phyloP scores from a whole-genome alignment of 2,797 vertebrate genomes.

The Liasis olivaceus region DNA sequence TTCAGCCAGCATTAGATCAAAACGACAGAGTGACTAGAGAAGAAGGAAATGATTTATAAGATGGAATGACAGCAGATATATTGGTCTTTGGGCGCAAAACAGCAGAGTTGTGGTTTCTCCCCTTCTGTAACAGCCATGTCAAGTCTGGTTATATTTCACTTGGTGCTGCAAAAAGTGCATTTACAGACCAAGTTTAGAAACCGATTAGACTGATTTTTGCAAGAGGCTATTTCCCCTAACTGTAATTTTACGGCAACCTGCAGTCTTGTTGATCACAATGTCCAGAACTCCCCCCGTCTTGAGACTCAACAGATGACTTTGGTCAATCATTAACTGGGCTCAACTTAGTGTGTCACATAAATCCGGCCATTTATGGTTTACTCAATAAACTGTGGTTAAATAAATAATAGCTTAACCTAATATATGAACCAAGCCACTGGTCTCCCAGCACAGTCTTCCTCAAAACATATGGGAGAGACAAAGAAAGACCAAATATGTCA shows the following conservation, averaged over 20 bases:
- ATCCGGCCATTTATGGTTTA: background rate
- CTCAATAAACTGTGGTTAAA: background rate
- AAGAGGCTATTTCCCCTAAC: background rate
- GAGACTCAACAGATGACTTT: background rate
- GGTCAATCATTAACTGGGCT: background rate
- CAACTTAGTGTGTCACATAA: background rate
- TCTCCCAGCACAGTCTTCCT: background rate
- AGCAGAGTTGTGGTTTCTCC: background rate
- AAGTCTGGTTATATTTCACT: constrained; percentile 25
- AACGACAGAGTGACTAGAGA: constrained; percentile 27
- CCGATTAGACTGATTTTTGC: background rate
- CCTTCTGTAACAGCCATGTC: constrained; percentile 27
- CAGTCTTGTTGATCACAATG: background rate
- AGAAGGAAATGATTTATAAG: constrained; percentile 27
- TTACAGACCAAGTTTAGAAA: background rate
- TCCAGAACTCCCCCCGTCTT: background rate
- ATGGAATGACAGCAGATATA: constrained; percentile 39
- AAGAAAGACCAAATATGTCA: background rate
- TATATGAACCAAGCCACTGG: background rate
- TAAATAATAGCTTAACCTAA: background rate
- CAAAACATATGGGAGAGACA: background rate
- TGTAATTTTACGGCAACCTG: background rate
- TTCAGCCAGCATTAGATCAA: constrained; percentile 26
- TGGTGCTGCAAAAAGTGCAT: constrained; percentile 2
- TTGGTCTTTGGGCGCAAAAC: constrained; percentile 26